These are phyloP conservation scores for Scolanthus callimorphus DNA, from an alignment of 92 coral and sea anemone genomes.

Conservation along the genomic window DNA sequence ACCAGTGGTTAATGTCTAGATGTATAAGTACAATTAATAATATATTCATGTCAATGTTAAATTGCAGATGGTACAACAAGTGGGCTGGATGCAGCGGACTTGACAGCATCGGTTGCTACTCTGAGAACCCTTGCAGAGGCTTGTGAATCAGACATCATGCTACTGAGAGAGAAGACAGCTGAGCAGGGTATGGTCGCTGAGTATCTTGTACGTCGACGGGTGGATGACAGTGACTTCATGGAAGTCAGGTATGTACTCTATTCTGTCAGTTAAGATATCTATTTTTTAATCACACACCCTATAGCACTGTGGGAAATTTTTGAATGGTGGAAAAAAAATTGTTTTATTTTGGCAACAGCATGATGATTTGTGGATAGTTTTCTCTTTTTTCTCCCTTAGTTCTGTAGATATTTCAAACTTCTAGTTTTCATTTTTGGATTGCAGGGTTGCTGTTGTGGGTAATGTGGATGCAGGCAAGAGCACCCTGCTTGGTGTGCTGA, in stretches of 20 bases:
- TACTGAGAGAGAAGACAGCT: constrained; percentile 77
- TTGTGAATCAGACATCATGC: constrained; percentile 67
- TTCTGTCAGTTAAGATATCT: too few species aligned
- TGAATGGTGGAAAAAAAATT: too few species aligned
- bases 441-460: constrained; percentile 98
- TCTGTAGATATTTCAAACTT: too few species aligned
- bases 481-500: constrained; percentile 89
- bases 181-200: constrained; percentile 88
- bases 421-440: neutral
- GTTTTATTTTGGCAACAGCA: too few species aligned
- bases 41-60: too few species aligned
- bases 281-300: too few species aligned
- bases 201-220: constrained; percentile 71
- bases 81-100: constrained; percentile 82
- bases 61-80: constrained; percentile 75
- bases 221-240: constrained; percentile 94
- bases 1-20: too few species aligned
- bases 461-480: constrained; percentile 99
- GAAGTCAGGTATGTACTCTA: constrained; percentile 98
- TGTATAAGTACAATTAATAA: too few species aligned
- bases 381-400: too few species aligned
- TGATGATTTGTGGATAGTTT: too few species aligned
- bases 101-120: constrained; percentile 85
- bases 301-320: too few species aligned
- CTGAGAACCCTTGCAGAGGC: constrained; percentile 67